Conservation (phyloP, 2,888 invertebrate species). For the Agonopterix subpropinquella region DNA sequence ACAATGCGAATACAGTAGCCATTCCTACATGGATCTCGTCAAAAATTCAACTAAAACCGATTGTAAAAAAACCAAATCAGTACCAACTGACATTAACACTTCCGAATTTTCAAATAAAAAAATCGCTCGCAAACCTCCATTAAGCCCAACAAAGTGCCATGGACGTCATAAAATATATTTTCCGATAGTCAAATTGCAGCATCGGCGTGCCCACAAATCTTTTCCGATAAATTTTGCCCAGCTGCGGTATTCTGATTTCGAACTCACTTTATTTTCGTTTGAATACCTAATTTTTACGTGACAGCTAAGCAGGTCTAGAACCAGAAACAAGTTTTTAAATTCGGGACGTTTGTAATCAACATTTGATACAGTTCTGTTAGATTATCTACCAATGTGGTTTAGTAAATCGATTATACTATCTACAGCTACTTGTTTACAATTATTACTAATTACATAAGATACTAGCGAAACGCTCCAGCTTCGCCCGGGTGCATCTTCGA, state of each 20-base stretch:
- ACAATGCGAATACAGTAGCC: too few relatives aligned
- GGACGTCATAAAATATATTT: constrained; percentile 69
- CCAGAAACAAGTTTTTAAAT: background rate
- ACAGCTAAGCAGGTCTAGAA: background rate
- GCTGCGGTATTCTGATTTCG: constrained; percentile 27
- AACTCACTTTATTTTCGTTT: constrained; percentile 23
- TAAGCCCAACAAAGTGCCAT: constrained; percentile 55
- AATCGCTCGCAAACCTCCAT: constrained; percentile 38
- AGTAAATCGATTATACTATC: too few relatives aligned
- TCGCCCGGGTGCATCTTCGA: too few relatives aligned
- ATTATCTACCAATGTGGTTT: too few relatives aligned
- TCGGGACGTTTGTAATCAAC: background rate
- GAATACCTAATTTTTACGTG: background rate
- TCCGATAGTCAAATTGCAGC: constrained; percentile 69
- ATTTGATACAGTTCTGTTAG: background rate
- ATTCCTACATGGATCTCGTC: background rate
- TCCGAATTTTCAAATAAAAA: constrained; percentile 21
- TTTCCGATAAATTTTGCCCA: constrained; percentile 60
- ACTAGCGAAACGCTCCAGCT: too few relatives aligned
- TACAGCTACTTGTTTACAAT: too few relatives aligned
- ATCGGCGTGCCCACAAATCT: constrained; percentile 62
- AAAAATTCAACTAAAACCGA: background rate
- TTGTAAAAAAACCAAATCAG: constrained; percentile 26
- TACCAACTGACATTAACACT: constrained; percentile 30
- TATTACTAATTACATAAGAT: too few relatives aligned